Percentiles rank a stretch among this genome's conserved stretches.
Conservation (phyloP, 2,797 vertebrate species). For the Rhodeus uyekii region DNA sequence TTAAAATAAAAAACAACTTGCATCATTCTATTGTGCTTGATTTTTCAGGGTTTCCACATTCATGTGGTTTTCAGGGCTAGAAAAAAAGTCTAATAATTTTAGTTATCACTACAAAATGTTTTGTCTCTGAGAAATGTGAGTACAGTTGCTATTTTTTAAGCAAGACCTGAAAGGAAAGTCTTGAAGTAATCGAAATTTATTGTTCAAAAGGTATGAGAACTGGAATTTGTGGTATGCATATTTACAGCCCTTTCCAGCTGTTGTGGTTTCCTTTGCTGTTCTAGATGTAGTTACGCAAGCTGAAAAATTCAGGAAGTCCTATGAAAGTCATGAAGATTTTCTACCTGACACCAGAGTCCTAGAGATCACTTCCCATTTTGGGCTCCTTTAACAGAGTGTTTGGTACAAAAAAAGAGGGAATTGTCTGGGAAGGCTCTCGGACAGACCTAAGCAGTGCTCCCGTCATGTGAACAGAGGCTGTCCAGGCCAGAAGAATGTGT, state of each 20-base stretch:
- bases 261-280: neutral
- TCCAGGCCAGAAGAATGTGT: slow-evolving; percentile 79
- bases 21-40: neutral
- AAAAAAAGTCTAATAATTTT: neutral
- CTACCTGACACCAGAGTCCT: neutral
- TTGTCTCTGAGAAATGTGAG: neutral
- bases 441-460: slow-evolving; percentile 63
- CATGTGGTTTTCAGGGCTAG: neutral
- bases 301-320: neutral
- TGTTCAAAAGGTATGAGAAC: neutral
- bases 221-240: neutral
- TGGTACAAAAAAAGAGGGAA: slow-evolving; percentile 59
- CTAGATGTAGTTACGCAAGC: neutral
- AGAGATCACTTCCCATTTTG: neutral
- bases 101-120: neutral
- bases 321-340: neutral
- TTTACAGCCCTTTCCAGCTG: neutral
- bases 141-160: neutral
- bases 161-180: no score
- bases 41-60: no score
- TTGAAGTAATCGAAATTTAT: neutral
- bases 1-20: neutral
- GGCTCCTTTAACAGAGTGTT: neutral
- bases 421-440: slow-evolving; percentile 66
- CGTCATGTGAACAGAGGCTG: slow-evolving; percentile 75